Percentiles rank a stretch among this genome's conserved stretches.
These are phyloP conservation scores for Scotopteryx bipunctaria DNA, from an alignment of 2,888 invertebrate species.

Conservation along the genomic window DNA sequence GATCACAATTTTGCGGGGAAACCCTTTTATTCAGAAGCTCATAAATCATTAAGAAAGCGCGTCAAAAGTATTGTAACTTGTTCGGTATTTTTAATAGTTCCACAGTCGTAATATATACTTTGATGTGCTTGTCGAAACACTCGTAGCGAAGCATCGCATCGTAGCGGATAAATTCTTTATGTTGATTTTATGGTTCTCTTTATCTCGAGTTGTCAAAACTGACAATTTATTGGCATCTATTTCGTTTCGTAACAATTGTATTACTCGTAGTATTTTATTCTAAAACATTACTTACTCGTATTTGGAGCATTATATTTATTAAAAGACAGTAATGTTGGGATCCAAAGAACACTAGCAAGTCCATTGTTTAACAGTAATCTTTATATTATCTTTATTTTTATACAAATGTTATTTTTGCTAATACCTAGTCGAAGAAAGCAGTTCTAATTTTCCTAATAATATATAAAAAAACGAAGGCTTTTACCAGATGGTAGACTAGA, in stretches of 20 bases:
- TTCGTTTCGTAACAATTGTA: constrained; percentile 25
- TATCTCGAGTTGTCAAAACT: constrained; percentile 39
- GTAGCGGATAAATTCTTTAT: constrained; percentile 34
- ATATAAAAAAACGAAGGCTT: no score
- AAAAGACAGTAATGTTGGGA: not conserved
- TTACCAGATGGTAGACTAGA: no score
- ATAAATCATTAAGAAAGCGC: constrained; percentile 53
- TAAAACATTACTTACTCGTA: no score
- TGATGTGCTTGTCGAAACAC: constrained; percentile 49
- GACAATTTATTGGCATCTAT: constrained; percentile 31
- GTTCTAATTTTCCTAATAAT: no score
- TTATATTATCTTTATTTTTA: no score
- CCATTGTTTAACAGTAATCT: no score
- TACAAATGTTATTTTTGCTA: no score
- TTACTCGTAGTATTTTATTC: no score
- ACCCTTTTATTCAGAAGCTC: constrained; percentile 47
- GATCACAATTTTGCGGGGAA: no score
- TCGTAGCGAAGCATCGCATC: constrained; percentile 40
- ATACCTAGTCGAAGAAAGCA: no score
- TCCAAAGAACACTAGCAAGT: not conserved
- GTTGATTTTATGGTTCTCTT: constrained; percentile 35
- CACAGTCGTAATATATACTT: constrained; percentile 46
- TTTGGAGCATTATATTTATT: not conserved
- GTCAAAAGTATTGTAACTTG: constrained; percentile 52
- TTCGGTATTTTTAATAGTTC: constrained; percentile 45